Evolutionary conservation across 2,888 invertebrate species (phyloP), one percentile per base, ranked within the genome.

Genomic region (Tenodera sinensis): DNA sequence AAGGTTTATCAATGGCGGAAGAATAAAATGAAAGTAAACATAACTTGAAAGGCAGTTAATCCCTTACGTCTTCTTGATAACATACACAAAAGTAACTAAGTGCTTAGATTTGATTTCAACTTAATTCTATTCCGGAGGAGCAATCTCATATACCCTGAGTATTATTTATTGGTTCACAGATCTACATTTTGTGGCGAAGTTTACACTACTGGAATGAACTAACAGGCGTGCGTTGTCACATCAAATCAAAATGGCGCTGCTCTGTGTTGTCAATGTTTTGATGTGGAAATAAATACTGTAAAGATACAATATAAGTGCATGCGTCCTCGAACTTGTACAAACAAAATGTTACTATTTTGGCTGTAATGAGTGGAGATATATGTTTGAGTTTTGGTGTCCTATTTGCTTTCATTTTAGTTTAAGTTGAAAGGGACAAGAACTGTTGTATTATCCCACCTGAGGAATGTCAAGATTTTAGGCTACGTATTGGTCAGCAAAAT

Each of bases 391-490:
- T 42, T 28, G 15, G 86, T 88, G 71, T 86, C 81, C n/a, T 20
- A 83, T 88, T 90, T 86, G 28, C 87, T 90, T 88, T 83, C n/a
- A 27, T 87, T 87, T 34, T 42, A 30, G 28, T 83, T 87, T 87
- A 87, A 28, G 87, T 87, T 87, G 82, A 87, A 83, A 87, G 20
- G 87, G 83, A 83, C 83, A 34, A 30, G 82, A 54, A 83, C 30
- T 87, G 86, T 54, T 54, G 27, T 82, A 71, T 54, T 94, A 93
- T 94, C 94, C 95, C 95, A 95, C 95, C 95, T 95, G 95, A 95
- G 95, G 95, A 95, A 95, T 95, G 95, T 94, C 94, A 93, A 93
- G 94, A 94, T 94, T 94, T 94, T 94, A 94, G 94, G 94, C 94
- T 94, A 94, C 94, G 94, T 94, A 94, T 95, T 88, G 20, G 20